Percentiles rank a stretch among this genome's conserved stretches.
Evolutionary conservation across 2,113 vertebrate species (phyloP).

Genomic region (Pterocles gutturalis): DNA sequence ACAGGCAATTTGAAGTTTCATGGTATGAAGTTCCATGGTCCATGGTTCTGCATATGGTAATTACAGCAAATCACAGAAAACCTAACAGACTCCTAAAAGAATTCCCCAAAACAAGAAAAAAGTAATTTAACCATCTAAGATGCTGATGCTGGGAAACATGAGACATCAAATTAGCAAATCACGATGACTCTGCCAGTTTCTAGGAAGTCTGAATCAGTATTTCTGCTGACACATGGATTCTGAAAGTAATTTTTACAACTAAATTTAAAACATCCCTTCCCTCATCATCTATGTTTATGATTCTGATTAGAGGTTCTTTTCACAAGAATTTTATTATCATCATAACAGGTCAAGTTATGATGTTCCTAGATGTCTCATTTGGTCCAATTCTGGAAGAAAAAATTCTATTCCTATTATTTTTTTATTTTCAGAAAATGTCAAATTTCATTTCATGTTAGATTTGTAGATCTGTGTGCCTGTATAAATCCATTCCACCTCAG

Average conservation of each 20-base stretch:
- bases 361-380: not conserved
- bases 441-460: not conserved
- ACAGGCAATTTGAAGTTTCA: not conserved
- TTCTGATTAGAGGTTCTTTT: not conserved
- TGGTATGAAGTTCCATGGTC: too few relatives aligned
- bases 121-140: not conserved
- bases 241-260: not conserved
- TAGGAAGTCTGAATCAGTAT: not conserved
- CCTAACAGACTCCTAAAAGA: not conserved
- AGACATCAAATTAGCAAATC: not conserved
- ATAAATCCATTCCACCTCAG: not conserved
- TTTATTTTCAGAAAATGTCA: not conserved
- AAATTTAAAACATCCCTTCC: not conserved
- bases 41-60: not conserved
- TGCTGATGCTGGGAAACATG: not conserved
- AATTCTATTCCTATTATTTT: not conserved
- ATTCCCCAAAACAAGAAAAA: not conserved
- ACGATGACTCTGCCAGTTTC: not conserved
- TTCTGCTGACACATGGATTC: not conserved
- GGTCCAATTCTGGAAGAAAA: not conserved
- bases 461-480: not conserved
- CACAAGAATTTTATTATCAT: not conserved
- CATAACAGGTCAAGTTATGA: fast-evolving
- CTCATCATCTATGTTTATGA: not conserved
- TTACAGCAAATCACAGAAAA: not conserved